Evolutionary conservation across 2,797 vertebrate genomes (phyloP), one percentile per base, ranked within the genome.

Genomic region (Manis pentadactyla): DNA sequence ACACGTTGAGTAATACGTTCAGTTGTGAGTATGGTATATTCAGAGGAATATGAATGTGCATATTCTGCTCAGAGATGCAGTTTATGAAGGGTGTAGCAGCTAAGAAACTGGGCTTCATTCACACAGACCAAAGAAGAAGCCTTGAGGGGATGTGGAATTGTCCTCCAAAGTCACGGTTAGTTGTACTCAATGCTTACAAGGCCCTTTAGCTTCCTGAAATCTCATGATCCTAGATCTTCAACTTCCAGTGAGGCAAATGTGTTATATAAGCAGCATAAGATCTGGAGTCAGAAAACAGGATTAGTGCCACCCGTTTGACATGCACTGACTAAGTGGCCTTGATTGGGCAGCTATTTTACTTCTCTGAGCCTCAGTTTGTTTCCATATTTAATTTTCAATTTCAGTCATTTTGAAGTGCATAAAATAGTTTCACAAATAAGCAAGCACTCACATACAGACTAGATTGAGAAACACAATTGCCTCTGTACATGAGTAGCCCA

Each of bases 401-500:
- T 34, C 51, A 73, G 37, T 53, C 57, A 75, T 39, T 49, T 0
- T 0, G 7, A 91, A 74, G 1, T 29, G 11, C 46, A 66, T 51
- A 57, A 78, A 86, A 73, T 13, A 79, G 39, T 34, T 51, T 61
- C 66, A 78, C 49, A 59, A 69, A 37, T 37, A 77, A 83, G 59
- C 68, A 87, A 46, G 37, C 78, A 9, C 71, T 68, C 64, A 78
- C 0, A 0, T 7, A 51, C 5, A 39, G 49, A 11, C 9, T 2
- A 66, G 39, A 82, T 0, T n/a, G 31, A 90, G 17, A 37, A 68
- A 27, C 2, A 53, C 23, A 64, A 18, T 3, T 2, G 42, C 49
- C 25, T 15, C 7, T 10, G 19, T 4, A 46, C 10, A 1, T 7
- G 1, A 51, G 49, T 46, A 51, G 19, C 29, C 19, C 49, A 0